Percentiles rank a stretch among this genome's conserved stretches.
phyloP scores from a whole-genome alignment of 2,888 invertebrate species.

The Lamellibrachia satsuma region DNA sequence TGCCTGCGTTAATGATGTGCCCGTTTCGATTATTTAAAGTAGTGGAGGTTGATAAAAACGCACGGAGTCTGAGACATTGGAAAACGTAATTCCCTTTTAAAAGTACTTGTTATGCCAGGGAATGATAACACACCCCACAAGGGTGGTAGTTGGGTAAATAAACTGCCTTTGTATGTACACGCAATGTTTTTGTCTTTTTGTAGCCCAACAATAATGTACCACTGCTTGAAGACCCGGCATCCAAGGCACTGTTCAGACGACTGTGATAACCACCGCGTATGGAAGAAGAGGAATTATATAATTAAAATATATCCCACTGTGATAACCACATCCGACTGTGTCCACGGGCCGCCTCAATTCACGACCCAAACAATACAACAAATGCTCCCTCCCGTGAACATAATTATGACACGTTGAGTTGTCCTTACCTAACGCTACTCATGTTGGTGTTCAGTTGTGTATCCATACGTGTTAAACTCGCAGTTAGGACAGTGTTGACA shows the following conservation, averaged over 20 bases:
- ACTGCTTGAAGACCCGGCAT: background rate
- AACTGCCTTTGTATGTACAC: no score
- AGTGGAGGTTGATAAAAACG: no score
- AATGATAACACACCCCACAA: background rate
- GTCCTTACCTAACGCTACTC: background rate
- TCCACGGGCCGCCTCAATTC: background rate
- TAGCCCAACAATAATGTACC: no score
- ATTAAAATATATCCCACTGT: background rate
- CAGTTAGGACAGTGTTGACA: no score
- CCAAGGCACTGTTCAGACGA: background rate
- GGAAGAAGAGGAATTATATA: background rate
- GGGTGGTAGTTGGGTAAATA: background rate
- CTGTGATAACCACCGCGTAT: background rate
- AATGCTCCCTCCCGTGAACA: background rate
- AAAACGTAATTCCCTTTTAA: background rate
- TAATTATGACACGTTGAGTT: background rate
- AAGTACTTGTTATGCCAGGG: background rate
- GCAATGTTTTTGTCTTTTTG: no score
- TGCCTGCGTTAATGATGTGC: no score
- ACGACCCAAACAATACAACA: background rate
- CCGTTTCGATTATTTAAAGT: no score
- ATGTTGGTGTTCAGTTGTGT: no score
- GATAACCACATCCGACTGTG: background rate
- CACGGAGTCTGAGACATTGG: background rate
- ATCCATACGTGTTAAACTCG: no score